A percentile compares a stretch with the other conserved stretches of the same genome.
Evolutionary conservation across 2,888 invertebrate species (phyloP).

Genomic region (Epirrita christyi): DNA sequence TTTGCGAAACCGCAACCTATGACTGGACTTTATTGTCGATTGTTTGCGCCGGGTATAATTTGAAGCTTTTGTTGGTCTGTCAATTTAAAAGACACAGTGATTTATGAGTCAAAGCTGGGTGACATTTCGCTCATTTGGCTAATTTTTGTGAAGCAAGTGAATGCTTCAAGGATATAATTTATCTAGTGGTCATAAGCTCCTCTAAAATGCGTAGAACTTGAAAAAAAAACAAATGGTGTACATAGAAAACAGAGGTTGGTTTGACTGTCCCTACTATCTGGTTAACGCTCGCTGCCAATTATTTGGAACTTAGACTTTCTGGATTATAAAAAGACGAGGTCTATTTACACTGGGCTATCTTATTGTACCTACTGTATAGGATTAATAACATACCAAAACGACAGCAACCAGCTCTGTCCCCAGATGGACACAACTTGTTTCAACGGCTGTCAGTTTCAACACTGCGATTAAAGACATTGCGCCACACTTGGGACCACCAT

Average conservation of each 20-base stretch:
- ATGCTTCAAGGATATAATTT: too few species aligned
- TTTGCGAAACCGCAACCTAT: slow-evolving; percentile 35
- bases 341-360: neutral
- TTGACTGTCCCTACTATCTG: too few species aligned
- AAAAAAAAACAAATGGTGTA: too few species aligned
- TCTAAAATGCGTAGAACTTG: too few species aligned
- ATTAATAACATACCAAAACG: slow-evolving; percentile 22
- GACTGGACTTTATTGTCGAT: slow-evolving; percentile 28
- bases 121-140: slow-evolving; percentile 9
- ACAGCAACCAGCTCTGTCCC: slow-evolving; percentile 7
- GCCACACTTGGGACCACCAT: slow-evolving; percentile 12
- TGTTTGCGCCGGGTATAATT: slow-evolving; percentile 22
- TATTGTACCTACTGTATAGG: neutral
- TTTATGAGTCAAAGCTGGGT: slow-evolving; percentile 22
- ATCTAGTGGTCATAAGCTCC: too few species aligned
- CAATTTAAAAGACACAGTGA: slow-evolving; percentile 14
- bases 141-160: too few species aligned
- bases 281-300: too few species aligned
- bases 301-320: too few species aligned
- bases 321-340: too few species aligned
- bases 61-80: slow-evolving; percentile 23
- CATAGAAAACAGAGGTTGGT: too few species aligned
- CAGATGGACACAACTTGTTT: slow-evolving; percentile 25
- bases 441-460: slow-evolving; percentile 22
- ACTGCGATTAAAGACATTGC: slow-evolving; percentile 27